Conservation (phyloP, 2,113 vertebrate species). For the Sinocyclocheilus maitianheensis region DNA sequence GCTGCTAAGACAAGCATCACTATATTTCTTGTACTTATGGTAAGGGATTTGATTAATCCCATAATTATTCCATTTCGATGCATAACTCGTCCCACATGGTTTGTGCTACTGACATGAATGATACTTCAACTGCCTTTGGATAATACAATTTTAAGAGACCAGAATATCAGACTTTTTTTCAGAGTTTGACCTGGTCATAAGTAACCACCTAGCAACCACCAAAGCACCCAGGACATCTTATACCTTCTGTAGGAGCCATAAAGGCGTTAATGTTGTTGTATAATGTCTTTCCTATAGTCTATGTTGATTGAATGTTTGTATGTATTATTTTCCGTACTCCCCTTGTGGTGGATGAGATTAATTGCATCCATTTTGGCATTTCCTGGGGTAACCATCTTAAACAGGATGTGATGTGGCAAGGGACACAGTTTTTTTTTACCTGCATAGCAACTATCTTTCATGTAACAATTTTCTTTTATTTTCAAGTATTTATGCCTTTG, state of each 20-base stretch:
- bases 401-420: too few relatives aligned
- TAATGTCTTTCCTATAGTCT: too few relatives aligned
- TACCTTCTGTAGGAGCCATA: not conserved
- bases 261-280: too few relatives aligned
- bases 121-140: not conserved
- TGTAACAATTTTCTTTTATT: too few relatives aligned
- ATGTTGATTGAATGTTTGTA: too few relatives aligned
- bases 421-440: too few relatives aligned
- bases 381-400: too few relatives aligned
- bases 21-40: not conserved
- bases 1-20: not conserved
- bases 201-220: not conserved
- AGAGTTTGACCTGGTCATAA: not conserved
- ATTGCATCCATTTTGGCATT: too few relatives aligned
- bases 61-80: not conserved
- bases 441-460: too few relatives aligned
- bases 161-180: not conserved
- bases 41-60: constrained; percentile 1
- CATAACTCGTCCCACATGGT: not conserved
- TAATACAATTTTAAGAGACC: not conserved
- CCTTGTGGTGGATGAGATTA: too few relatives aligned
- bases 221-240: not conserved
- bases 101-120: not conserved
- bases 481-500: too few relatives aligned
- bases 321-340: too few relatives aligned